A percentile compares a stretch with the other conserved stretches of the same genome.
These are phyloP conservation scores for Rattus norvegicus DNA, from an alignment of 2,113 vertebrate genomes.

Conservation along the genomic window GRCr8 NC_086039.1:132532001-132532500, in stretches of 20 bases:
- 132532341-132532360: too few species aligned
- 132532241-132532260: slow-evolving; percentile 27
- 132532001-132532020: background rate
- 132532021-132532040: background rate
- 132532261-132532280: slow-evolving; percentile 49
- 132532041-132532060: background rate
- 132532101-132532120: background rate
- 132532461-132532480: background rate
- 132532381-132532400: background rate
- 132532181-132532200: background rate
- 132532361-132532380: too few species aligned
- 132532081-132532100: slow-evolving; percentile 45
- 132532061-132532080: slow-evolving; percentile 7
- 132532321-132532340: too few species aligned
- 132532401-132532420: slow-evolving; percentile 27
- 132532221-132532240: slow-evolving; percentile 33
- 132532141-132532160: slow-evolving; percentile 39
- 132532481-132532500: background rate
- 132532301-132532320: too few species aligned
- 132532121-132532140: background rate
- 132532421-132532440: background rate
- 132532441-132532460: slow-evolving; percentile 17
- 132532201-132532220: slow-evolving; percentile 11
- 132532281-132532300: slow-evolving; percentile 26
- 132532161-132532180: background rate